These are phyloP conservation scores for Hepsetus odoe DNA, from an alignment of 2,113 vertebrate genomes.

Conservation along the genomic window DNA sequence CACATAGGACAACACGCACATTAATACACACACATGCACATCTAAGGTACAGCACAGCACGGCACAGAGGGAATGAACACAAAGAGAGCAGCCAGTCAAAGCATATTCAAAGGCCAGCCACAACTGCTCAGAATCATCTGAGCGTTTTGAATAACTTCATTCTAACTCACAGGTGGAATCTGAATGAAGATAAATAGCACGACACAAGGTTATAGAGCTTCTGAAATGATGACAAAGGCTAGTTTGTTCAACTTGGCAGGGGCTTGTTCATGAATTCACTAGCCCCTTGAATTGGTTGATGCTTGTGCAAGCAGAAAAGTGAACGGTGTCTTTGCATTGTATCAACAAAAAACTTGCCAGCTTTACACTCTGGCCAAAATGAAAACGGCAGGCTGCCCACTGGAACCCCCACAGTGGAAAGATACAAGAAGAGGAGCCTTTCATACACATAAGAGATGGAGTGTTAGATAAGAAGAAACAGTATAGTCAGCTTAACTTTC, in stretches of 20 bases:
- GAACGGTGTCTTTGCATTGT: neutral
- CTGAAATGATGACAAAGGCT: neutral
- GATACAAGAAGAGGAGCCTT: neutral
- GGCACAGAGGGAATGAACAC: slow-evolving; percentile 39
- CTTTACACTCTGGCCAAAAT: neutral
- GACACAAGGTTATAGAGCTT: neutral
- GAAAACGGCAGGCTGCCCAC: neutral
- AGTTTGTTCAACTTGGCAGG: neutral
- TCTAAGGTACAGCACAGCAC: slow-evolving; percentile 70
- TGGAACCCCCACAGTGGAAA: neutral
- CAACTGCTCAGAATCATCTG: neutral
- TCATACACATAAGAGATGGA: neutral
- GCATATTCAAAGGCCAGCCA: neutral
- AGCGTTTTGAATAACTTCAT: neutral
- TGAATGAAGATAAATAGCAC: neutral
- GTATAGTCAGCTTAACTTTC: neutral
- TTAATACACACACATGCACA: slow-evolving; percentile 78
- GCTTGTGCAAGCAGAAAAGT: neutral
- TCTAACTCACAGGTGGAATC: neutral
- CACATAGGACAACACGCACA: slow-evolving; percentile 74
- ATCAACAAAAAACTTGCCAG: neutral
- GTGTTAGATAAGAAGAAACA: neutral
- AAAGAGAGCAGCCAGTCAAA: slow-evolving; percentile 32
- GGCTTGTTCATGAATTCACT: neutral
- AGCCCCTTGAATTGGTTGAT: neutral